phyloP scores from a whole-genome alignment of 2,888 invertebrate genomes.

The Megalurothrips usitatus region DNA sequence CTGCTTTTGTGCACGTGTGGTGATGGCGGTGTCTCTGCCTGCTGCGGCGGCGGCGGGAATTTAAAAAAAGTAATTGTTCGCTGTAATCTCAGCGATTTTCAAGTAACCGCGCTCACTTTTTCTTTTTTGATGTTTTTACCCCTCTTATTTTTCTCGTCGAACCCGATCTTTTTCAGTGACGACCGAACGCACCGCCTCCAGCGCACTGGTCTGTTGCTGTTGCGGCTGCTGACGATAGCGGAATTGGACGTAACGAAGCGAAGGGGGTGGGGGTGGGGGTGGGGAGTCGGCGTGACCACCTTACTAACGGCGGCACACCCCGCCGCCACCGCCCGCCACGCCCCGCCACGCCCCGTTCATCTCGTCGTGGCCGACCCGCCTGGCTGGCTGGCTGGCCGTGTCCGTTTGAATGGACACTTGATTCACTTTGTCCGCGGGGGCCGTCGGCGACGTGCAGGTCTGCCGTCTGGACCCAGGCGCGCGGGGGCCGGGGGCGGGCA shows the following conservation, averaged over 20 bases:
- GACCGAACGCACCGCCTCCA: too few species aligned
- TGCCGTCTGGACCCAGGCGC: neutral
- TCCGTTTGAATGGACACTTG: constrained; percentile 10
- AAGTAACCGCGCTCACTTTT: too few species aligned
- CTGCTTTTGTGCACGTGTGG: too few species aligned
- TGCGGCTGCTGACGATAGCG: neutral
- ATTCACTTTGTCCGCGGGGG: neutral
- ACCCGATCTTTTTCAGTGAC: too few species aligned
- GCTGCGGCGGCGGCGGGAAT: too few species aligned
- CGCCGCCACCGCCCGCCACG: neutral
- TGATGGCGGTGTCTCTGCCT: too few species aligned
- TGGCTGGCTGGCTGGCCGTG: too few species aligned
- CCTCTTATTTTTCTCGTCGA: neutral
- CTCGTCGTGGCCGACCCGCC: neutral
- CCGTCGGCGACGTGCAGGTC: neutral
- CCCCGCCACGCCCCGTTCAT: neutral
- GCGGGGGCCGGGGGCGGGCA: too few species aligned
- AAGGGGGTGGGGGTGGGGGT: constrained; percentile 5
- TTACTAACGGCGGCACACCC: neutral
- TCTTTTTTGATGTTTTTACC: neutral
- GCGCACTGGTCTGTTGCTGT: too few species aligned
- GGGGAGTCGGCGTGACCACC: neutral
- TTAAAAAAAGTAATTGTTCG: too few species aligned
- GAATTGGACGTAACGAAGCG: constrained; percentile 19
- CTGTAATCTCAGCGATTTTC: too few species aligned